Evolutionary conservation across 1,140 invertebrate genomes (phyloP).

Genomic region (Cardiocondyla obscurior): DNA sequence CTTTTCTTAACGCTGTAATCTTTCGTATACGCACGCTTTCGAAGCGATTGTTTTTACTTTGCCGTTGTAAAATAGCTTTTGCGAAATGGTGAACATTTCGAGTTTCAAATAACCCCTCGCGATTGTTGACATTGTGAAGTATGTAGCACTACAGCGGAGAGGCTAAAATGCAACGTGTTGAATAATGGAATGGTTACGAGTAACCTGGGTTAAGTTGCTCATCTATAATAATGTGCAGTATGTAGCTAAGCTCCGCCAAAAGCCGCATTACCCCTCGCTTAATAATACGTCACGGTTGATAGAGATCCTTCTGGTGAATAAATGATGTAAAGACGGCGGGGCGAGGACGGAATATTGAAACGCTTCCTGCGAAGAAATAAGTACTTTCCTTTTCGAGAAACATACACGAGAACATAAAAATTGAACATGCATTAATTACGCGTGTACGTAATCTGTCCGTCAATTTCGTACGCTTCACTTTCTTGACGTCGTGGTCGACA

Average conservation of each 20-base stretch:
- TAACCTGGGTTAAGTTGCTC: slow-evolving; percentile 54
- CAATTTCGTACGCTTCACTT: background rate
- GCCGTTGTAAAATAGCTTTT: background rate
- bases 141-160: background rate
- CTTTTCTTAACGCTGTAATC: background rate
- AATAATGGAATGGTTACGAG: slow-evolving; percentile 53
- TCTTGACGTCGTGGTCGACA: background rate
- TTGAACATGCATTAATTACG: background rate
- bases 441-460: background rate
- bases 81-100: background rate
- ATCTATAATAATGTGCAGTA: slow-evolving; percentile 52
- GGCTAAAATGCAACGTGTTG: slow-evolving; percentile 43
- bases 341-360: slow-evolving; percentile 18
- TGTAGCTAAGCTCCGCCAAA: slow-evolving; percentile 52
- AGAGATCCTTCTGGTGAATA: slow-evolving; percentile 49
- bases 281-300: slow-evolving; percentile 54
- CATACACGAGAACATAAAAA: background rate
- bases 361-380: background rate
- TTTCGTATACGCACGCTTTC: background rate
- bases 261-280: slow-evolving; percentile 49
- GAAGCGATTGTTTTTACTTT: background rate
- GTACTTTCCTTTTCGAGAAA: background rate
- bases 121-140: slow-evolving; percentile 48
- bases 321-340: slow-evolving; percentile 40
- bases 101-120: slow-evolving; percentile 15